Percentiles rank a stretch among this genome's conserved stretches.
These are phyloP conservation scores for Amphilophus citrinellus DNA, from an alignment of 2,113 vertebrate genomes.

Conservation along the genomic window DNA sequence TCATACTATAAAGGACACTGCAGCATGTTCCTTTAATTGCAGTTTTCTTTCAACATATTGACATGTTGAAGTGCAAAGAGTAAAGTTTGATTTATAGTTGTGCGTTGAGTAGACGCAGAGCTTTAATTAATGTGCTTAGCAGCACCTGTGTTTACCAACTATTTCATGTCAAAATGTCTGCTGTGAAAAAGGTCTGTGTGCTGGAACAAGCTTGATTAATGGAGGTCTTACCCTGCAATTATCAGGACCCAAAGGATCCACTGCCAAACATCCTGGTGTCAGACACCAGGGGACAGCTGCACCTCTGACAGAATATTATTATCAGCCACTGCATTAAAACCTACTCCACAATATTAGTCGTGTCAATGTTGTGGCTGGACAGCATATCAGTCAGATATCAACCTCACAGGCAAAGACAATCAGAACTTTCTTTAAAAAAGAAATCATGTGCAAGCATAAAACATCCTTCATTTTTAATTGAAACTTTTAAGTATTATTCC, in stretches of 20 bases:
- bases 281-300: background rate
- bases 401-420: accelerated
- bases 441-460: background rate
- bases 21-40: background rate
- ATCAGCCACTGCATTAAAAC: background rate
- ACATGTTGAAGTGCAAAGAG: background rate
- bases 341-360: background rate
- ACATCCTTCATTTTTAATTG: background rate
- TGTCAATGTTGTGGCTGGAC: background rate
- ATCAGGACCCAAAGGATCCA: background rate
- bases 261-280: background rate
- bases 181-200: background rate
- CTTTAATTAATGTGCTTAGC: background rate
- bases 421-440: background rate
- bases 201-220: background rate
- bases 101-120: background rate
- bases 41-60: background rate
- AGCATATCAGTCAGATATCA: background rate
- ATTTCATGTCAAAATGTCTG: background rate
- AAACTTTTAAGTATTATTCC: too few relatives aligned
- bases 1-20: background rate
- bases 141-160: conserved; percentile 2
- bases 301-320: background rate
- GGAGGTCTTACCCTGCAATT: background rate
- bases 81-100: background rate